These are phyloP conservation scores for Chelon auratus DNA, from an alignment of 2,797 vertebrate species.

Conservation along the genomic window DNA sequence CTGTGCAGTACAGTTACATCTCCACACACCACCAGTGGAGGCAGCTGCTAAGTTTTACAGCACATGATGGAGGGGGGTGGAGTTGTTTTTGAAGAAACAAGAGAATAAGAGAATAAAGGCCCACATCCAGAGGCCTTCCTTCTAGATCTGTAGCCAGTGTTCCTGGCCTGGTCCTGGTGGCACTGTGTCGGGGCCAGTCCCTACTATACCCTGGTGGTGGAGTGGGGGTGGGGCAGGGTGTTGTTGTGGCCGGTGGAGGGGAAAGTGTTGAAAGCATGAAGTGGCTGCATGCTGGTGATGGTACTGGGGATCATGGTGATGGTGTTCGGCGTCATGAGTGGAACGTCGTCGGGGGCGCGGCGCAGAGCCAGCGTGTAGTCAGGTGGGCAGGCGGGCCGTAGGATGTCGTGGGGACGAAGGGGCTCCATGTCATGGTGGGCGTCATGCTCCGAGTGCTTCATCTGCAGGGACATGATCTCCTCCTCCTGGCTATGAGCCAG, in stretches of 20 bases:
- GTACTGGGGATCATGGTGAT: slow-evolving; percentile 94
- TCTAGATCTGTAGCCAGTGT: slow-evolving; percentile 54
- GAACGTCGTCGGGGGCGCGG: slow-evolving; percentile 92
- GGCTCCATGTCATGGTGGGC: slow-evolving; percentile 90
- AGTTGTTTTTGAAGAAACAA: slow-evolving; percentile 67
- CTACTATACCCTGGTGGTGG: slow-evolving; percentile 95
- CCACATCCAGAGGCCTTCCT: slow-evolving; percentile 53
- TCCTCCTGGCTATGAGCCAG: slow-evolving; percentile 92
- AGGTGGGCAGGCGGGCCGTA: slow-evolving; percentile 91
- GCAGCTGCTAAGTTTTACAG: slow-evolving; percentile 62
- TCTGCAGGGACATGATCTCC: slow-evolving; percentile 94
- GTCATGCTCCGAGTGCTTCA: slow-evolving; percentile 91
- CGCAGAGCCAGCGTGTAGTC: slow-evolving; percentile 94
- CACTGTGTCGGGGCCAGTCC: slow-evolving; percentile 59
- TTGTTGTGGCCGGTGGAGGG: slow-evolving; percentile 93
- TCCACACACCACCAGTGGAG: slow-evolving; percentile 62
- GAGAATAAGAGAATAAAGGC: slow-evolving; percentile 60
- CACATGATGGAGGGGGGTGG: slow-evolving; percentile 58
- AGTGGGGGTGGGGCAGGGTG: slow-evolving; percentile 94
- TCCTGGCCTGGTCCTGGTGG: slow-evolving; percentile 62
- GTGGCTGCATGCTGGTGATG: slow-evolving; percentile 91
- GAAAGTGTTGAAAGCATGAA: slow-evolving; percentile 93
- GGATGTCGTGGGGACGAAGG: slow-evolving; percentile 88
- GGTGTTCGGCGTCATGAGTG: slow-evolving; percentile 92
- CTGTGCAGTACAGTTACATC: slow-evolving; percentile 60